Evolutionary conservation across 92 coral and sea anemone genomes (phyloP), one percentile per base, ranked within the genome.

Genomic region (Palythoa grandis): DNA sequence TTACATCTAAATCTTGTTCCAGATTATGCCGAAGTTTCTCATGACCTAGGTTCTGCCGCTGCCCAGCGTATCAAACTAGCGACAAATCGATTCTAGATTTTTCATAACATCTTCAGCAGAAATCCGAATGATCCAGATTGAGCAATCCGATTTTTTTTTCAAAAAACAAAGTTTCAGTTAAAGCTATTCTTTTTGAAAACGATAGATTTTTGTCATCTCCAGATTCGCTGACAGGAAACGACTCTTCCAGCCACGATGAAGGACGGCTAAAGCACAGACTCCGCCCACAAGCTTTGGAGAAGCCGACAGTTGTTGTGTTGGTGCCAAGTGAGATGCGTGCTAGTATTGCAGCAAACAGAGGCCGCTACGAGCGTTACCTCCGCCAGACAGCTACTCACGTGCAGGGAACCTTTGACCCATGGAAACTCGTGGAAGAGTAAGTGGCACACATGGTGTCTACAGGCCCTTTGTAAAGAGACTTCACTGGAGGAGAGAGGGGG

Each of bases 381-480:
- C 90, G 96, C 63, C 88, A 91, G 53, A 97, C 97, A 1, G 86
- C 96, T 8, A 93, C 98, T 11, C 97, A 97, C 74, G 86, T 89
- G n/a, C 93, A 96, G 60, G 98, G 98, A 23, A 78, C 94, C n/a
- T 97, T 97, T 78, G 92, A 97, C 82, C 99, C 99, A 3, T 97
- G 99, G 97, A 94, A 91, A 90, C 93, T 93, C 56, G 95, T 95
- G 66, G 92, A 97, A 74, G 88, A 90, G 99, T 97, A 89, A 39
- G 98, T 88, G 10, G 20, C 6, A 5, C 12, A 20, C 7, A 7
- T 38, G 50, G 9, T 43, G 50, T 43, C 50, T 43, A 8, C 9
- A 43, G 50, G 50, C 9, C 0, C 50, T 43, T 40, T 8, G 50
- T 43, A 43, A 5, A 43, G 50, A 43, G 50, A 43, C 50, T 5